These are phyloP conservation scores for Hylaeus volcanicus DNA, from an alignment of 1,140 invertebrate genomes.

Conservation along the genomic window DNA sequence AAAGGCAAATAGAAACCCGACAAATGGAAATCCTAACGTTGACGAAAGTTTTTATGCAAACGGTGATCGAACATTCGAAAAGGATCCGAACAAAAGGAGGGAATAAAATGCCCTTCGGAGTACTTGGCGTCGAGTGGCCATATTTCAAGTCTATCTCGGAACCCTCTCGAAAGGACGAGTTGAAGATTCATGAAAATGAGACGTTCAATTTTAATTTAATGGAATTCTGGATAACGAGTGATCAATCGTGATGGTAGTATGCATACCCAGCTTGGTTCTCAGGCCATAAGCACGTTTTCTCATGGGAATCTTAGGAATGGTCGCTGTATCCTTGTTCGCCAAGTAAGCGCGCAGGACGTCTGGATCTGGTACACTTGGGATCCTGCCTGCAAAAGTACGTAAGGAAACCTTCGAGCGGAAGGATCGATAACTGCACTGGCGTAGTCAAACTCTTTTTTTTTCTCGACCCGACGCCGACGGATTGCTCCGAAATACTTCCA, in stretches of 20 bases:
- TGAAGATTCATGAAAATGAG: not conserved
- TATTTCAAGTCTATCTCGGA: not conserved
- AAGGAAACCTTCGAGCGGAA: conserved; percentile 23
- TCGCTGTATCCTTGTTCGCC: conserved; percentile 62
- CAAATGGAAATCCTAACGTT: too few relatives aligned
- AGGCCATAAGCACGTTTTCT: conserved; percentile 69
- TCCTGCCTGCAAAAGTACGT: conserved; percentile 65
- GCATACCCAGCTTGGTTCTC: conserved; percentile 72
- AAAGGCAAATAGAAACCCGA: too few relatives aligned
- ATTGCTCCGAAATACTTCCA: conserved; percentile 10
- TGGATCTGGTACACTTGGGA: conserved; percentile 69
- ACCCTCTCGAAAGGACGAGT: not conserved
- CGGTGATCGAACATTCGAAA: not conserved
- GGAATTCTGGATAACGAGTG: not conserved
- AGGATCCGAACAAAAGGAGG: not conserved
- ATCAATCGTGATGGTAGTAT: conserved; percentile 49
- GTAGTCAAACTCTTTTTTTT: not conserved
- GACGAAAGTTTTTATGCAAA: not conserved
- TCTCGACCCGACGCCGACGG: not conserved
- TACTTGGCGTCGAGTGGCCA: not conserved
- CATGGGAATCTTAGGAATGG: conserved; percentile 59
- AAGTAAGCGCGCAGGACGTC: conserved; percentile 72
- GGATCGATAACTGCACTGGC: conserved; percentile 39
- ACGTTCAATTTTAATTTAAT: not conserved
- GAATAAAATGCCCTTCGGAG: not conserved